phyloP scores from a whole-genome alignment of 2,888 invertebrate genomes.

The Ormia ochracea region DNA sequence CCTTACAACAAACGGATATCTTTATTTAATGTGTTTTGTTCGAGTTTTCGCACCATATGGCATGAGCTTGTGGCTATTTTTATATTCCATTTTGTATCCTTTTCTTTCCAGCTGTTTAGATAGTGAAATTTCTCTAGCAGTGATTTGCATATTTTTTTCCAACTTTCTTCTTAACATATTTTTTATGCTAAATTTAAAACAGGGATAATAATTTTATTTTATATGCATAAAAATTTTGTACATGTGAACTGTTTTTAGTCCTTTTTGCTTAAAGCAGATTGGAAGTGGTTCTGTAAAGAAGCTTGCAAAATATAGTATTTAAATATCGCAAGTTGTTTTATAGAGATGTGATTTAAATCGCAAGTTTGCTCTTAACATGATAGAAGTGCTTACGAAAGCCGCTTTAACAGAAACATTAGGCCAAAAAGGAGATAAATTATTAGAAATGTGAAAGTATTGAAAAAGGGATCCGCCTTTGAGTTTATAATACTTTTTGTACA shows the following conservation, averaged over 20 bases:
- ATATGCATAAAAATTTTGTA: conserved; percentile 47
- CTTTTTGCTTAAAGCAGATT: conserved; percentile 4
- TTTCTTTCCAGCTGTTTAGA: conserved; percentile 19
- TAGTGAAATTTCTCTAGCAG: background rate
- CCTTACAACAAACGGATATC: conserved; percentile 45
- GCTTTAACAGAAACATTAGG: no score
- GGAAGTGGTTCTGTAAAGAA: background rate
- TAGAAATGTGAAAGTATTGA: no score
- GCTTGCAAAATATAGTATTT: conserved; percentile 6
- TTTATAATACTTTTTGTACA: no score
- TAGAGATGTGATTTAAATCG: no score
- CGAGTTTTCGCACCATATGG: background rate
- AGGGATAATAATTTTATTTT: conserved; percentile 56
- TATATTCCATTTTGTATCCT: conserved; percentile 10
- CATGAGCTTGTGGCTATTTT: conserved; percentile 5
- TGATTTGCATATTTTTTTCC: conserved; percentile 56
- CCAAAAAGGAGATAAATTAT: no score
- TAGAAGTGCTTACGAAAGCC: no score
- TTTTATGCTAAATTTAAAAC: conserved; percentile 53
- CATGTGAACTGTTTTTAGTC: background rate
- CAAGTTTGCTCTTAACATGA: no score
- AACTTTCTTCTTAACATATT: conserved; percentile 2
- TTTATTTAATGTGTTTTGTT: conserved; percentile 31
- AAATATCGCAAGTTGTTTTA: conserved; percentile 20
- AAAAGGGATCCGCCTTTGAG: no score